Evolutionary conservation across 2,113 vertebrate genomes (phyloP), one percentile per base, ranked within the genome.

Genomic region (Casuarius casuarius): DNA sequence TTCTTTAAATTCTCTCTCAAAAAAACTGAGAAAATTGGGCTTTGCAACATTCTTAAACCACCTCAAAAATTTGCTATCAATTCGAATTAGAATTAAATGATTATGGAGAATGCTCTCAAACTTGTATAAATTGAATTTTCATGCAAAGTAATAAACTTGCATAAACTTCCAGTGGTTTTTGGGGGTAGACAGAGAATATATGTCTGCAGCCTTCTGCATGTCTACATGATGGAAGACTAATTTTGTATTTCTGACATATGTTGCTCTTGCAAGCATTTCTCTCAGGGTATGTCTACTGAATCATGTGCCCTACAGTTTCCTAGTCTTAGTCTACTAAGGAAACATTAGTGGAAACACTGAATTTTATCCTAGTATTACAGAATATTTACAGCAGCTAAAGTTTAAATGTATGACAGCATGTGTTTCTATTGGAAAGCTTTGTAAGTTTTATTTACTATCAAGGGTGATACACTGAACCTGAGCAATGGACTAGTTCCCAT

Each of bases 21-120:
- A 29, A 56, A 75, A 44, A 54, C 48, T 3, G 26, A 35, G 26
- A n/a, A 14, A 14, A 5, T 49, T 93, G 44, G 5, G 9, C 14
- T 85, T 92, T 79, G 38, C 21, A 70, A 11, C 10, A 28, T 72
- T 62, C 74, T 90, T 65, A 90, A 80, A 31, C 44, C 33, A 54
- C 44, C 81, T 84, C 35, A 58, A 92, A 91, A 96, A 49, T 65
- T 56, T 81, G 18, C n/a, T 76, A 61, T 21, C 7, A 95, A 90
- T 89, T 96, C 66, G 80, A 90, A 84, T 95, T 82, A 88, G 46
- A 94, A 89, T 89, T 91, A 94, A 96, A 88, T 52, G 49, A 48
- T 95, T 70, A 44, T 35, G 9, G 51, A 80, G 79, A 81, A 66
- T 46, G 9, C 16, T 61, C 59, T 68, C 33, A 81, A 85, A 56